Evolutionary conservation across 1,140 invertebrate species (phyloP).

Genomic region (Solenopsis invicta): DNA sequence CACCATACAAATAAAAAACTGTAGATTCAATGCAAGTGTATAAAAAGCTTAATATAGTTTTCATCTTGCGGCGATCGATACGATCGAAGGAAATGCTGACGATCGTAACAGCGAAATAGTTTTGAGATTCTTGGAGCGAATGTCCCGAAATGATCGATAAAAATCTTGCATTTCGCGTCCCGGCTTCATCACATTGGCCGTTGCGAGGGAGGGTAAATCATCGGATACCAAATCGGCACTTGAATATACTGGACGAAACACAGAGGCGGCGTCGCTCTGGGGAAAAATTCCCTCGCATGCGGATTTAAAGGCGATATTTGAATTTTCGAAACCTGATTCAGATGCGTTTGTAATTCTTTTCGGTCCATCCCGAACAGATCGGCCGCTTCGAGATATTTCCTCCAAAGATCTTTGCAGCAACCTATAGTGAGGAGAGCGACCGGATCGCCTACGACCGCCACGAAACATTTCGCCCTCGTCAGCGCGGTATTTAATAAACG

Average conservation of each 20-base stretch:
- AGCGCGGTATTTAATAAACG: slow-evolving; percentile 95
- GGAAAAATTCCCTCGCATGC: slow-evolving; percentile 93
- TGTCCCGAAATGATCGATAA: not conserved
- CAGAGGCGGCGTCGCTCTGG: slow-evolving; percentile 87
- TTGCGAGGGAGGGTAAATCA: slow-evolving; percentile 21
- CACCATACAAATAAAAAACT: slow-evolving; percentile 26
- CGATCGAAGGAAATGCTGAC: not conserved
- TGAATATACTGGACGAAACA: slow-evolving; percentile 74
- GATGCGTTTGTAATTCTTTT: slow-evolving; percentile 89
- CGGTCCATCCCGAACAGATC: slow-evolving; percentile 93
- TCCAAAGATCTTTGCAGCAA: slow-evolving; percentile 95
- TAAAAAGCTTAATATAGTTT: not conserved
- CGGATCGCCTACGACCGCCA: slow-evolving; percentile 95
- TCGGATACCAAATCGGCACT: slow-evolving; percentile 71
- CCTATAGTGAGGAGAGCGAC: slow-evolving; percentile 94
- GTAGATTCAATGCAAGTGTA: not conserved
- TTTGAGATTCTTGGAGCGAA: not conserved
- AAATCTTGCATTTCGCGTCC: not conserved
- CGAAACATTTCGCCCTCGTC: slow-evolving; percentile 94
- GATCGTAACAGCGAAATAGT: not conserved
- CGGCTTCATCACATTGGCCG: slow-evolving; percentile 20
- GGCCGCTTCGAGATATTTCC: slow-evolving; percentile 92
- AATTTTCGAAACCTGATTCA: slow-evolving; percentile 90
- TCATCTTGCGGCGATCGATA: slow-evolving; percentile 25
- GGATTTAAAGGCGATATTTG: slow-evolving; percentile 94